A percentile compares a stretch with the other conserved stretches of the same genome.
Conservation (phyloP, 2,797 vertebrate species). For the Tapera naevia region DNA sequence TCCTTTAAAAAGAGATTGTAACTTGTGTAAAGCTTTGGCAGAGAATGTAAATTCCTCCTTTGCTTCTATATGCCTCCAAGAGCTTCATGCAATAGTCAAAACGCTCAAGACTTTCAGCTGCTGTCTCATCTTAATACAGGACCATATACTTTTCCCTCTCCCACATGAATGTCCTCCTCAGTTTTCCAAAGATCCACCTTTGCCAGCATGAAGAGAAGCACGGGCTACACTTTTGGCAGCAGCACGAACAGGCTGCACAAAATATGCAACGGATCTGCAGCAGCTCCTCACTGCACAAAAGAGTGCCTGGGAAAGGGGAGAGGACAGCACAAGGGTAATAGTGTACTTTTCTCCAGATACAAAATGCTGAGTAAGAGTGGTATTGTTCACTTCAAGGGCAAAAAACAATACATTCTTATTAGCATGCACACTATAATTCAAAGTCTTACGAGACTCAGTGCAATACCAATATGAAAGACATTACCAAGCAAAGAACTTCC, state of each 20-base stretch:
- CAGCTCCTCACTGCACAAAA: neutral
- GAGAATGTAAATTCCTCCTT: neutral
- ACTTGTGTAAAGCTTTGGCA: constrained; percentile 15
- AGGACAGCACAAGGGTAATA: neutral
- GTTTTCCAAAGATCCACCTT: neutral
- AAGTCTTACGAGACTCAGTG: neutral
- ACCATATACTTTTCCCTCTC: neutral
- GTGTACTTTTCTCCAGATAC: neutral
- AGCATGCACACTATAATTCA: neutral
- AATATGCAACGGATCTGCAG: neutral
- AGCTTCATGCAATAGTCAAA: constrained; percentile 3
- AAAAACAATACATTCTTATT: neutral
- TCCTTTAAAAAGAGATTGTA: neutral
- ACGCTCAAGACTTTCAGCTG: neutral
- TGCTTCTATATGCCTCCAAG: neutral
- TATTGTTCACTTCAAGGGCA: constrained; percentile 33
- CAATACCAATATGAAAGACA: neutral
- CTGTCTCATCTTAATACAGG: neutral
- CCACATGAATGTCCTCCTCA: neutral
- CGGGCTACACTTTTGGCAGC: neutral
- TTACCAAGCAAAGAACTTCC: neutral
- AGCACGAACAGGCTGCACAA: neutral
- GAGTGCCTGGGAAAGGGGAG: neutral
- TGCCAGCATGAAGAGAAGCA: neutral
- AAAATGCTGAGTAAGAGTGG: neutral